Evolutionary conservation across 2,113 vertebrate genomes (phyloP).

Genomic region (Zapus hudsonius): DNA sequence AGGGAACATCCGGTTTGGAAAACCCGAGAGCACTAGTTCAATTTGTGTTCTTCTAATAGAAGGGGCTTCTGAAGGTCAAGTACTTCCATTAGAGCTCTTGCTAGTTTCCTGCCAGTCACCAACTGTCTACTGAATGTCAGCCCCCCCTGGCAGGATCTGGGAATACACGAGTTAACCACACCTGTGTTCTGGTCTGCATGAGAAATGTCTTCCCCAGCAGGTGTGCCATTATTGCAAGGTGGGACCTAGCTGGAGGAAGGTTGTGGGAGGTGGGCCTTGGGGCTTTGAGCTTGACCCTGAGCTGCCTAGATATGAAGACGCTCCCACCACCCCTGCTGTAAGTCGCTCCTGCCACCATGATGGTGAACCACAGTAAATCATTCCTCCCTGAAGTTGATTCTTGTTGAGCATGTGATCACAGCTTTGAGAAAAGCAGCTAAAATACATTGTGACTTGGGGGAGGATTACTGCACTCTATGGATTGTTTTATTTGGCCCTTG

Average conservation of each 20-base stretch:
- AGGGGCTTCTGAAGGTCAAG: slow-evolving; percentile 32
- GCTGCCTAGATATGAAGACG: neutral
- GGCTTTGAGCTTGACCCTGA: neutral
- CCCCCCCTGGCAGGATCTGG: neutral
- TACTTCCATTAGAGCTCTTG: neutral
- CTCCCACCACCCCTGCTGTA: no score
- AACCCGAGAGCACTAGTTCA: neutral
- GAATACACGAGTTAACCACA: neutral
- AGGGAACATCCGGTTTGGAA: neutral
- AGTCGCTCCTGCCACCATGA: no score
- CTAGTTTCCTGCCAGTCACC: neutral
- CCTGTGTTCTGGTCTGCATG: neutral
- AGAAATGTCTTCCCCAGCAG: neutral
- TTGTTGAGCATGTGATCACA: no score
- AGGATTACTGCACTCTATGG: neutral
- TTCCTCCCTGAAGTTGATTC: no score
- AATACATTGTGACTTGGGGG: no score
- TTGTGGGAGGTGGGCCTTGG: neutral
- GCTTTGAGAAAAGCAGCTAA: no score
- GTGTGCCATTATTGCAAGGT: neutral
- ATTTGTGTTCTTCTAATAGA: neutral
- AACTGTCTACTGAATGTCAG: neutral
- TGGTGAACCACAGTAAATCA: no score
- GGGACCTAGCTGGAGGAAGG: neutral
- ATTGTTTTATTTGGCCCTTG: neutral